Base-by-base conservation (phyloP, 2,113 vertebrate species). In the Lipotes vexillifer region DNA sequence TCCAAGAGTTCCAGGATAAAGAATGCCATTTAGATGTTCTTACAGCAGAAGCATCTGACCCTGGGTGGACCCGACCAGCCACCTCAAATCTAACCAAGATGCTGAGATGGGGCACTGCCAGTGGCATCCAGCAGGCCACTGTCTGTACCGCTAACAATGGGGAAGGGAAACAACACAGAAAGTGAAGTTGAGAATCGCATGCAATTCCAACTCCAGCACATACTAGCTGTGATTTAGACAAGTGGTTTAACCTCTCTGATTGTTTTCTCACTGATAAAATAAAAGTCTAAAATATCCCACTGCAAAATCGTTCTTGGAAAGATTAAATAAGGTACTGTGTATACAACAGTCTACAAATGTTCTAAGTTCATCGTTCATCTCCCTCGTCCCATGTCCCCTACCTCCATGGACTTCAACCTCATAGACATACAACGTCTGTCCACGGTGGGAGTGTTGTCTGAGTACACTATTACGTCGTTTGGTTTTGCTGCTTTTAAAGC, bases 401-500 rank as follows among this genome's bases (percentile, higher is more conserved):
- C 18, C 12, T 20, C 49, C n/a, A 46, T 1, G 1, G 1, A 15
- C 21, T 33, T 71, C 27, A 33, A 0, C 23, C 52, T 72, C 21
- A 8, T 4, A 14, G 11, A 36, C 18, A 3, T 0, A 1, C 10
- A 2, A 17, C 5, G 0, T 3, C 68, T 10, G 1, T 15, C 75
- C 27, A 44, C 1, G 5, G 21, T 2, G 29, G 1, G 25, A 12
- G 20, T 15, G 2, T 12, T 13, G 23, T 66, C 82, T 66, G 27
- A 63, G 12, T 18, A 4, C 8, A 3, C 21, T 3, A 4, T 55
- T 29, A 27, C 11, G 1, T 52, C 12, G 14, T 68, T 94, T 78
- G n/a, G 46, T 82, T 87, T 77, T 36, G n/a, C 20, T 83, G 80
- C 71, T 86, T 55, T 68, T 31, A 36, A 88, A 68, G 66, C 9